Percentiles rank a stretch among this genome's conserved stretches.
phyloP scores from a whole-genome alignment of 2,888 invertebrate species.

The Lymantria dispar region DNA sequence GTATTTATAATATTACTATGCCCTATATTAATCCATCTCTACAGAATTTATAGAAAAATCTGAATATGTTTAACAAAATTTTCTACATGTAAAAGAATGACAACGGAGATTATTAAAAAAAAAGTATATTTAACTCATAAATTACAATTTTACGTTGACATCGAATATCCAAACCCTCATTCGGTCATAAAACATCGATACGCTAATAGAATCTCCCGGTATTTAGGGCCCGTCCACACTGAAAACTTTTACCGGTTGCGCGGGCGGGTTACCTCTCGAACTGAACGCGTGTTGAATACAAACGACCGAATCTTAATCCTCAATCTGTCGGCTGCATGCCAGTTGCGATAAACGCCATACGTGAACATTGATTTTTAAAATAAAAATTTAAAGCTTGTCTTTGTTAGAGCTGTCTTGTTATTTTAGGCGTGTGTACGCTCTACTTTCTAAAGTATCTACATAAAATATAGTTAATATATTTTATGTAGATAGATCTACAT shows the following conservation, averaged over 20 bases:
- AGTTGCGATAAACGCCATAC: constrained; percentile 52
- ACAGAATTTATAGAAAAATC: too few relatives aligned
- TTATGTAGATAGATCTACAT: too few relatives aligned
- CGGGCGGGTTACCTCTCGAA: constrained; percentile 41
- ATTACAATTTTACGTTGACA: constrained; percentile 33
- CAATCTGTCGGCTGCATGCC: constrained; percentile 61
- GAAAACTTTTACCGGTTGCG: constrained; percentile 44
- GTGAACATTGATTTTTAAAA: constrained; percentile 61
- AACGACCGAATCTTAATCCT: constrained; percentile 69
- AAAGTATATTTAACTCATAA: constrained; percentile 20
- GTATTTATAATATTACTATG: too few relatives aligned
- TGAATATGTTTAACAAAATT: constrained; percentile 1
- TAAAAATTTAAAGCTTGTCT: constrained; percentile 7
- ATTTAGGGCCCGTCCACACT: constrained; percentile 54
- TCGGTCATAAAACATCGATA: constrained; percentile 41
- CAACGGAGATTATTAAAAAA: constrained; percentile 12
- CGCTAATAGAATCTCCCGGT: constrained; percentile 61
- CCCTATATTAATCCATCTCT: too few relatives aligned
- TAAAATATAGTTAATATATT: too few relatives aligned
- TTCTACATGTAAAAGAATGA: constrained; percentile 4
- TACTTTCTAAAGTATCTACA: too few relatives aligned
- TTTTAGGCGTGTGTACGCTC: too few relatives aligned
- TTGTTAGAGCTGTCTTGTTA: too few relatives aligned
- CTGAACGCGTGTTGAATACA: constrained; percentile 56
- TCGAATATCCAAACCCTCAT: constrained; percentile 33